Base-by-base conservation (phyloP, 2,888 invertebrate genomes). In the Macrophya annulata region DNA sequence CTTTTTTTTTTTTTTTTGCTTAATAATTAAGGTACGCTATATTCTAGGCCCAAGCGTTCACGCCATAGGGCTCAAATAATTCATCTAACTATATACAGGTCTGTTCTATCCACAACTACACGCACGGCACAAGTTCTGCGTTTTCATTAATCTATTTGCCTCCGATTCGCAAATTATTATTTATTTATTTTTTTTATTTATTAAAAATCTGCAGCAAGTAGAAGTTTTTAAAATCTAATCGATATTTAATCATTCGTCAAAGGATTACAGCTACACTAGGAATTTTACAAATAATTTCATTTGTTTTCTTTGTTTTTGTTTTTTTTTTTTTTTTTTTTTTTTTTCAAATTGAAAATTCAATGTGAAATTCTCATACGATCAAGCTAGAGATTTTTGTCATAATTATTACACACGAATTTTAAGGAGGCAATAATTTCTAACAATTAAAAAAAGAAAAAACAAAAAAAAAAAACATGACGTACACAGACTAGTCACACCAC, bases 1-100 rank as follows among this genome's bases (percentile, higher is more conserved):
- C 31, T 21, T 21, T 43, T 43, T 9, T 43, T 43, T 51, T 51
- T 55, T 55, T 55, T 55, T 55, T 77, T 51, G 55, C 31, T 81
- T 83, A 68, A 48, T 31, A 71, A 68, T 71, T 83, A 71, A 71
- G 83, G 83, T 83, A 83, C 31, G 51, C 68, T 74, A 74, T 83
- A 51, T 68, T 48, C 83, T 83, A 83, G 68, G 31, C 83, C 83
- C 83, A 37, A 48, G 83, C 68, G 48, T 55, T 83, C 68, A 71
- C 51, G 51, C 68, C 31, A 25, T 43, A 15, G 85, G 76, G 45
- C 55, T 82, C 86, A 85, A 88, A 89, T 88, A 89, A 90, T 88
- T 89, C 87, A 84, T 87, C 88, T 89, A 89, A 88, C 85, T 89
- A 89, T 89, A 85, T 89, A 89, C 89, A 89, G 51, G 45, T 68